Conservation (phyloP, 2,797 vertebrate genomes). For the Staurois parvus region DNA sequence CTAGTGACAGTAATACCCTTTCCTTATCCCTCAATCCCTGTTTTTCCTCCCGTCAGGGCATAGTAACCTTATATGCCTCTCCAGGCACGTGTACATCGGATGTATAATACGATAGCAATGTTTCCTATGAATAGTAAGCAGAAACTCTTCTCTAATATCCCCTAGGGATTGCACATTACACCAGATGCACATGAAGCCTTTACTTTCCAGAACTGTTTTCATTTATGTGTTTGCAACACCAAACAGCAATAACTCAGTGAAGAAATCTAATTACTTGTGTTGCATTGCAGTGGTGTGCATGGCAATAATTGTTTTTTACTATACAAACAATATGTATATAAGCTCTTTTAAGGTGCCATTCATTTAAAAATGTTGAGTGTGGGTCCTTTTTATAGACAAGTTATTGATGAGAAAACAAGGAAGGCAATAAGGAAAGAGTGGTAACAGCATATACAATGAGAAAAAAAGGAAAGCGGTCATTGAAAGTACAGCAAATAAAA, state of each 20-base stretch:
- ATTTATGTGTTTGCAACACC: background rate
- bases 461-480: background rate
- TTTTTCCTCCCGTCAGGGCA: slow-evolving; percentile 1
- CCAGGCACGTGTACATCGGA: background rate
- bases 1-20: slow-evolving; percentile 35
- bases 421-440: background rate
- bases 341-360: background rate
- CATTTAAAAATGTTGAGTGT: background rate
- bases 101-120: background rate
- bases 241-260: background rate
- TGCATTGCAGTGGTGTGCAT: background rate
- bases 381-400: background rate
- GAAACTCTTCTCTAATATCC: slow-evolving; percentile 6
- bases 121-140: slow-evolving; percentile 35
- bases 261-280: background rate
- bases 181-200: background rate
- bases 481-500: background rate
- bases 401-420: background rate
- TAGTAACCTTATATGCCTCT: slow-evolving; percentile 9
- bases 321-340: background rate
- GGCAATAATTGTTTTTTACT: background rate
- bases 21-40: slow-evolving; percentile 22
- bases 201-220: background rate
- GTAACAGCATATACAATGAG: background rate
- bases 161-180: background rate